Conservation (phyloP, 1,140 invertebrate species). For the Venustaconcha ellipsiformis region DNA sequence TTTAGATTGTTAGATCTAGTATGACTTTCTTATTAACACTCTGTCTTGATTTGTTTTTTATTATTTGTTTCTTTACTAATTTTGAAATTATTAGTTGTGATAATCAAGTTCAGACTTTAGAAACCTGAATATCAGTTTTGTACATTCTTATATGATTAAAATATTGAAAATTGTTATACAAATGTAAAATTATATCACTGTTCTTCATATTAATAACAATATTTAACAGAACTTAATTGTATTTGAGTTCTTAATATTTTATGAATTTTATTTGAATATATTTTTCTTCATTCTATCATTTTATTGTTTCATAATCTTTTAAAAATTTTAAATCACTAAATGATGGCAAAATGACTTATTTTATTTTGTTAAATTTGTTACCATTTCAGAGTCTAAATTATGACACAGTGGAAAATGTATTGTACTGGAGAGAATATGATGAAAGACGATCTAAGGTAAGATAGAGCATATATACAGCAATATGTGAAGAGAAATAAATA, state of each 20-base stretch:
- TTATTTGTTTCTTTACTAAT: too few relatives aligned
- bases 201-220: not conserved
- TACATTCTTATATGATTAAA: too few relatives aligned
- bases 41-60: too few relatives aligned
- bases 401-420: conserved; percentile 64
- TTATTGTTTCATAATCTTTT: not conserved
- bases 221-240: not conserved
- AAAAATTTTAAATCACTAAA: not conserved
- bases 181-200: not conserved
- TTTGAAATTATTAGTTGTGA: too few relatives aligned
- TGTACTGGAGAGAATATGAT: conserved; percentile 53
- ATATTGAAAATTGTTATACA: not conserved
- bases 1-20: too few relatives aligned
- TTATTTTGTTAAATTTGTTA: conserved; percentile 8
- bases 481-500: not conserved
- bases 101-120: too few relatives aligned
- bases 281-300: conserved; percentile 1
- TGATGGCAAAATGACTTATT: not conserved
- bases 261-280: not conserved
- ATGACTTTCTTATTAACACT: too few relatives aligned
- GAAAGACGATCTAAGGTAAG: conserved; percentile 57
- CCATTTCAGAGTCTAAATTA: conserved; percentile 67
- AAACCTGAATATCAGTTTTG: too few relatives aligned
- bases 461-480: too few relatives aligned
- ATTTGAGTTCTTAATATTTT: not conserved